phyloP scores from a whole-genome alignment of 2,888 invertebrate genomes.

The Apocheima hispidaria region DNA sequence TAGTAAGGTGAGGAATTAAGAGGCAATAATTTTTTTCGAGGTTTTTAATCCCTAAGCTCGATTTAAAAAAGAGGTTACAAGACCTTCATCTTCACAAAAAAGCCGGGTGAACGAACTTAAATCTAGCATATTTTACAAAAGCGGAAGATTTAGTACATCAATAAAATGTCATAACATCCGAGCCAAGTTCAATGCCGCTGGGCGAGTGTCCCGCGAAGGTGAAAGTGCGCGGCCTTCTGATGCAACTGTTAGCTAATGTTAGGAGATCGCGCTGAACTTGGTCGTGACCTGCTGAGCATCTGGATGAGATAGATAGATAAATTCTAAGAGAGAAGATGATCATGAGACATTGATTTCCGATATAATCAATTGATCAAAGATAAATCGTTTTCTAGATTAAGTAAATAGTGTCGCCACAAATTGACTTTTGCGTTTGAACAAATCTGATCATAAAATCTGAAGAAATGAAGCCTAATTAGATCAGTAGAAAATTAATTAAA shows the following conservation, averaged over 20 bases:
- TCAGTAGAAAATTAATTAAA: too few species aligned
- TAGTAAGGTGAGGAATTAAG: too few species aligned
- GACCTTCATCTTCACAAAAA: background rate
- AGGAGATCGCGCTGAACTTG: constrained; percentile 37
- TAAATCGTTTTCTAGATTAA: too few species aligned
- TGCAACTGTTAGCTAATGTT: constrained; percentile 52
- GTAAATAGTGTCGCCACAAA: too few species aligned
- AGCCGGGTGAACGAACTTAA: constrained; percentile 3
- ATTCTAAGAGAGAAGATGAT: too few species aligned
- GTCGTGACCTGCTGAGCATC: constrained; percentile 28
- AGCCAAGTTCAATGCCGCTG: constrained; percentile 76
- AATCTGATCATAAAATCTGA: too few species aligned
- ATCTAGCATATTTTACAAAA: constrained; percentile 9
- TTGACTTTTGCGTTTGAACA: too few species aligned
- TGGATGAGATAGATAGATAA: constrained; percentile 5
- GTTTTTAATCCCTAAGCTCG: too few species aligned
- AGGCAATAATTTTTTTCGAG: too few species aligned
- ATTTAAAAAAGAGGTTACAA: too few species aligned
- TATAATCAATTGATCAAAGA: too few species aligned
- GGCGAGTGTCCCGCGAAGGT: constrained; percentile 66
- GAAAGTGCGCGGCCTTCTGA: constrained; percentile 67
- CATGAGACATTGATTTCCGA: background rate
- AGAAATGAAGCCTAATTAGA: too few species aligned
- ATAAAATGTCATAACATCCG: constrained; percentile 52
- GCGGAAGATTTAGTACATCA: constrained; percentile 27